A percentile compares a stretch with the other conserved stretches of the same genome.
Conservation (phyloP, 2,113 vertebrate species). For the Todiramphus chloris region DNA sequence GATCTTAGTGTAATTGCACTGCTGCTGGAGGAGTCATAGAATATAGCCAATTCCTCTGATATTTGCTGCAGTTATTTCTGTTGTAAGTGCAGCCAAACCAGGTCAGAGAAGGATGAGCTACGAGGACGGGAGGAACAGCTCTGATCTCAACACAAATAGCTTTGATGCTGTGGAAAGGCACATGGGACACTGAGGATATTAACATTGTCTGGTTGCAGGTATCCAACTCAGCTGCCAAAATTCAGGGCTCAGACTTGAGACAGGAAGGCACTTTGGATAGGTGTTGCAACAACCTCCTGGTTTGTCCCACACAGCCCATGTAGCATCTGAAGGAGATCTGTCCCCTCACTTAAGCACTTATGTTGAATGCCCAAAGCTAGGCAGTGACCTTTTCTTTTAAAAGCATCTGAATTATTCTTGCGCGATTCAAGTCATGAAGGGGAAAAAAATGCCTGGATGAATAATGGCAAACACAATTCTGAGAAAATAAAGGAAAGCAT, state of each 20-base stretch:
- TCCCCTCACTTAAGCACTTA: neutral
- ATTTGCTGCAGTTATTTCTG: neutral
- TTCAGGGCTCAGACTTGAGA: neutral
- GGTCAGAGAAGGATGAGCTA: neutral
- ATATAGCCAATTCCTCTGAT: neutral
- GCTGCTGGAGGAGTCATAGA: neutral
- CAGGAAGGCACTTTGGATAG: neutral
- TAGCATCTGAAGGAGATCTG: neutral
- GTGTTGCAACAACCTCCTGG: neutral
- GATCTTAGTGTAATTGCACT: neutral
- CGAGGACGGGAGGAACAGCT: neutral
- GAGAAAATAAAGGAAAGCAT: neutral
- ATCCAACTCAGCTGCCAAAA: neutral
- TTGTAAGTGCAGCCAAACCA: neutral
- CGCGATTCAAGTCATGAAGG: neutral
- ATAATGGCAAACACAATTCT: neutral
- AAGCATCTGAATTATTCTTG: neutral
- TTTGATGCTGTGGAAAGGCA: neutral
- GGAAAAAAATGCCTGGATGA: neutral
- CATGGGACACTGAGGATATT: neutral
- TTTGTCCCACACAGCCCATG: neutral
- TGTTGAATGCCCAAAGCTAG: neutral
- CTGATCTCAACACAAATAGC: neutral
- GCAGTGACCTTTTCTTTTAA: neutral
- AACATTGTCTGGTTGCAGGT: neutral